A percentile compares a stretch with the other conserved stretches of the same genome.
phyloP scores from a whole-genome alignment of 2,797 vertebrate genomes.

The Rhinella marina region DNA sequence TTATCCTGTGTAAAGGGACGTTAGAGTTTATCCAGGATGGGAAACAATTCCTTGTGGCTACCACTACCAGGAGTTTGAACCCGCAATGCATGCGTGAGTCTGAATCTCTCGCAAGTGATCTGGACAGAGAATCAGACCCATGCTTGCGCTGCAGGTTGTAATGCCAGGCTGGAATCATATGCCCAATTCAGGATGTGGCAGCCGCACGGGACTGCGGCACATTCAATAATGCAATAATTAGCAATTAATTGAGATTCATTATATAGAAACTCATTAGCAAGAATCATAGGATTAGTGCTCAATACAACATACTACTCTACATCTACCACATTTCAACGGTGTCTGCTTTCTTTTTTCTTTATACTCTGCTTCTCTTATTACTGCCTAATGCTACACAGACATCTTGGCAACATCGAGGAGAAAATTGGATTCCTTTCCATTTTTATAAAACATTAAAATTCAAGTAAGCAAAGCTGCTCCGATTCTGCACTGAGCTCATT shows the following conservation, averaged over 20 bases:
- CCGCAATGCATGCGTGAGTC: too few relatives aligned
- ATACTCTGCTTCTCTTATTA: not conserved
- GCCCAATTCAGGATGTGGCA: too few relatives aligned
- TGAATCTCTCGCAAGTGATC: too few relatives aligned
- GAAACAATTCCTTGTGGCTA: too few relatives aligned
- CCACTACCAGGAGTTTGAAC: too few relatives aligned
- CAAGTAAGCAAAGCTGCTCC: not conserved
- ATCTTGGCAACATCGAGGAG: not conserved
- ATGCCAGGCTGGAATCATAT: too few relatives aligned
- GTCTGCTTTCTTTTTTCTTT: not conserved
- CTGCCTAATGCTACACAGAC: not conserved
- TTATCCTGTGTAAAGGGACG: too few relatives aligned
- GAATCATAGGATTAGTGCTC: not conserved
- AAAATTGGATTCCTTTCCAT: slow-evolving; percentile 19
- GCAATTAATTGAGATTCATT: not conserved
- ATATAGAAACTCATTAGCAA: not conserved
- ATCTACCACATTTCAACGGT: not conserved
- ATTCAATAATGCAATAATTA: too few relatives aligned
- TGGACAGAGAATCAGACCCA: too few relatives aligned
- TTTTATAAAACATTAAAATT: not conserved
- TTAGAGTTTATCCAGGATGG: too few relatives aligned
- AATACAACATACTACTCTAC: not conserved
- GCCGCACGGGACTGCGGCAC: too few relatives aligned
- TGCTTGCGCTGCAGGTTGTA: too few relatives aligned
- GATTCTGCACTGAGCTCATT: not conserved